phyloP scores from a whole-genome alignment of 2,888 invertebrate genomes.

The Choreutis nemorana region DNA sequence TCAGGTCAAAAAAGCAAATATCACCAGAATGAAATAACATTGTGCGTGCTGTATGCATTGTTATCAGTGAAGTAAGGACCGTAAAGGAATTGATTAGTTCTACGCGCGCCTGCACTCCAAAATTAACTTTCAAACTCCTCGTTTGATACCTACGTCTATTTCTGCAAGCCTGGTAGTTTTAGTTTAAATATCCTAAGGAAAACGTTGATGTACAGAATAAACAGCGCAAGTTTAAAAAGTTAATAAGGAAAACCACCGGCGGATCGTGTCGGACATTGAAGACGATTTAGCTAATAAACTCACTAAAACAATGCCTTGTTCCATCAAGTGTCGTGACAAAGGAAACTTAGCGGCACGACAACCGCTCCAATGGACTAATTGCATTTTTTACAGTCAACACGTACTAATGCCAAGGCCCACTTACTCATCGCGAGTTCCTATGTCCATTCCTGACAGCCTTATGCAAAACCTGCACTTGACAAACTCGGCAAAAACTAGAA shows the following conservation, averaged over 20 bases:
- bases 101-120: conserved; percentile 58
- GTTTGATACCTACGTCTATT: conserved; percentile 30
- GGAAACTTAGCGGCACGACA: conserved; percentile 44
- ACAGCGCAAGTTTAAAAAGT: neutral
- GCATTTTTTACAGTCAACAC: conserved; percentile 52
- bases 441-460: conserved; percentile 49
- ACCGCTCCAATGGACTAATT: conserved; percentile 50
- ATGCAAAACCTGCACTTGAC: conserved; percentile 45
- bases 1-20: too few relatives aligned
- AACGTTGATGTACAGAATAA: conserved; percentile 13
- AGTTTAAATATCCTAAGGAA: conserved; percentile 16
- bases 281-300: conserved; percentile 31
- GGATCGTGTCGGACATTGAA: neutral
- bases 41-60: conserved; percentile 10
- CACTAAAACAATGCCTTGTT: conserved; percentile 53
- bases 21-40: neutral
- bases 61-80: conserved; percentile 55
- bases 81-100: conserved; percentile 62
- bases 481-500: conserved; percentile 47
- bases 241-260: conserved; percentile 5
- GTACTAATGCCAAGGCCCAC: conserved; percentile 58
- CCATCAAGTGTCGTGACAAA: conserved; percentile 51
- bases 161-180: conserved; percentile 31
- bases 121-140: too few relatives aligned
- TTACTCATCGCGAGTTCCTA: conserved; percentile 56